phyloP scores from a whole-genome alignment of 2,888 invertebrate genomes.

The Mamestra brassicae region DNA sequence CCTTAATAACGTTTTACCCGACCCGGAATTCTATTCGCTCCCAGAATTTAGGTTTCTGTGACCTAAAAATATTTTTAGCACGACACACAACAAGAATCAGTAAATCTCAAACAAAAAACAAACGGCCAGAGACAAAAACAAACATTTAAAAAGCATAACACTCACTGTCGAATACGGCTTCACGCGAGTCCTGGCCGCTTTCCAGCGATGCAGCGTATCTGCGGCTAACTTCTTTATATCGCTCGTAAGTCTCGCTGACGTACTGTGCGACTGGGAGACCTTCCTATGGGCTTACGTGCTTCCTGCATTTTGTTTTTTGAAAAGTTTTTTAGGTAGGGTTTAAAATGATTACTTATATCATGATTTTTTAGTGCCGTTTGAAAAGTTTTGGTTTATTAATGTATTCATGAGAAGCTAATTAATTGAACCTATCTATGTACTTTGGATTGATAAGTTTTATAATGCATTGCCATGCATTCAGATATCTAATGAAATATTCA shows the following conservation, averaged over 20 bases:
- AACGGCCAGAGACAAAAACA: slow-evolving; percentile 15
- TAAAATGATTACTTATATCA: no score
- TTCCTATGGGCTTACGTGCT: slow-evolving; percentile 1
- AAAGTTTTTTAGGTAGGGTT: not conserved
- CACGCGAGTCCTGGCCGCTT: slow-evolving; percentile 54
- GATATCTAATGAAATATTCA: not conserved
- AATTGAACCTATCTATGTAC: no score
- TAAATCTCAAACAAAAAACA: slow-evolving; percentile 16
- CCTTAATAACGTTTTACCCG: no score
- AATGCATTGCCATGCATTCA: no score
- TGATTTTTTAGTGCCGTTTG: not conserved
- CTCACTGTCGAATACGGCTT: slow-evolving; percentile 48
- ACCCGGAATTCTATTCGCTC: no score
- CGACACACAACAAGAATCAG: not conserved
- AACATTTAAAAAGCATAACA: slow-evolving; percentile 56
- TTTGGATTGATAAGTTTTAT: no score
- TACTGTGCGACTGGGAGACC: slow-evolving; percentile 18
- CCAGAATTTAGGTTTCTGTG: no score
- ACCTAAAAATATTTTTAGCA: not conserved
- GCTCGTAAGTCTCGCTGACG: slow-evolving; percentile 56
- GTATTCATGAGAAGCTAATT: no score
- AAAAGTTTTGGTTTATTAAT: not conserved
- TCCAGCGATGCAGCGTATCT: slow-evolving; percentile 59
- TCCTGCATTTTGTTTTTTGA: slow-evolving; percentile 55
- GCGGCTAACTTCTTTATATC: slow-evolving; percentile 62